Evolutionary conservation across 2,797 vertebrate species (phyloP).

Genomic region (Mormyrops attenuatus): DNA sequence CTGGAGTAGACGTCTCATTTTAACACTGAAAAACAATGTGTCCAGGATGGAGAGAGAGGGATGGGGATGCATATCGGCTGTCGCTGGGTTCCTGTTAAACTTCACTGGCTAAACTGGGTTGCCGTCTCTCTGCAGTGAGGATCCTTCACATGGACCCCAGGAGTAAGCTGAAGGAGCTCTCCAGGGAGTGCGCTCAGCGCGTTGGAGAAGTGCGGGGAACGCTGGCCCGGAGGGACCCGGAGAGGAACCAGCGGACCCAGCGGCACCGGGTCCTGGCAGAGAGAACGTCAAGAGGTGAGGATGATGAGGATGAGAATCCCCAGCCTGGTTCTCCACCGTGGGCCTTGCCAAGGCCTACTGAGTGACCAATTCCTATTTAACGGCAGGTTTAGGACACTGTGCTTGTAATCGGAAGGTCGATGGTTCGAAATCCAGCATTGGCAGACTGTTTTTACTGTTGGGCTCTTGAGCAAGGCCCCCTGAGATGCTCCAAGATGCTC

Average conservation of each 20-base stretch:
- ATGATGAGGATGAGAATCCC: not conserved
- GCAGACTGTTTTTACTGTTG: not conserved
- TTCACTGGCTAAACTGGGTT: not conserved
- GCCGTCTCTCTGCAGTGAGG: constrained; percentile 63
- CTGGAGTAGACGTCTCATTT: not conserved
- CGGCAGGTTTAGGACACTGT: not conserved
- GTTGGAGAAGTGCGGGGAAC: constrained; percentile 66
- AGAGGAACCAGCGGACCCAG: constrained; percentile 62
- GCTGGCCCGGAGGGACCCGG: constrained; percentile 66
- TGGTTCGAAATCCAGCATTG: not conserved
- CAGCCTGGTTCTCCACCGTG: not conserved
- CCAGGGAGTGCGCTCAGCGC: constrained; percentile 77
- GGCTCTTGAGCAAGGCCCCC: not conserved
- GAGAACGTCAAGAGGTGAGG: too few relatives aligned
- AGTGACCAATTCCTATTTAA: not conserved
- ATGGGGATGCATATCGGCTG: not conserved
- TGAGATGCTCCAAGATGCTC: not conserved
- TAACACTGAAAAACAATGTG: not conserved
- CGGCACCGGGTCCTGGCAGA: constrained; percentile 52
- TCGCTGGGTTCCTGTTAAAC: not conserved
- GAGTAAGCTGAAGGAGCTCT: constrained; percentile 73
- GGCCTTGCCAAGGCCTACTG: not conserved
- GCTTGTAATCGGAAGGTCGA: not conserved
- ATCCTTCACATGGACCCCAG: constrained; percentile 62
- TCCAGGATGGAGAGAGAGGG: not conserved